Evolutionary conservation across 2,113 vertebrate species (phyloP).

Genomic region (Colistium nudipinnis): DNA sequence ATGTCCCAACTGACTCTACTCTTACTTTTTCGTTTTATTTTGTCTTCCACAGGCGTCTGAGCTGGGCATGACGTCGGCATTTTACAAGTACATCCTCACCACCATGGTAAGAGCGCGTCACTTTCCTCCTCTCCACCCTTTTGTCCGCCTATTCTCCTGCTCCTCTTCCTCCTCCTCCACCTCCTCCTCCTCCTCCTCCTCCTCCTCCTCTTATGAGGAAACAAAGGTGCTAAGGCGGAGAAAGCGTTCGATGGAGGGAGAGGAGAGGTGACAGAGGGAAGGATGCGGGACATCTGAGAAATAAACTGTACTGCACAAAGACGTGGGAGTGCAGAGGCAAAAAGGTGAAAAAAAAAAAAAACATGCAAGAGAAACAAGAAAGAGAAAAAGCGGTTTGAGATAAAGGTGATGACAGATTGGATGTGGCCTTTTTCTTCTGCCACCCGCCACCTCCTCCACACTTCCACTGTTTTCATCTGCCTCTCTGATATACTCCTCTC

Average conservation of each 20-base stretch:
- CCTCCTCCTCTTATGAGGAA: slow-evolving; percentile 28
- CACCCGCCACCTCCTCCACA: slow-evolving; percentile 37
- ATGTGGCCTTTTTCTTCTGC: slow-evolving; percentile 42
- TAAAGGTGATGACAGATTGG: slow-evolving; percentile 61
- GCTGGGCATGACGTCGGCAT: slow-evolving; percentile 93
- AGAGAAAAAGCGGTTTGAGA: slow-evolving; percentile 50
- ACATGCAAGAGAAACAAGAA: too few relatives aligned
- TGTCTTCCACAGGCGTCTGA: slow-evolving; percentile 85
- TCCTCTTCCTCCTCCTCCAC: slow-evolving; percentile 3
- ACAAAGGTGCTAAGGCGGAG: slow-evolving; percentile 45
- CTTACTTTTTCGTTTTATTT: slow-evolving; percentile 28
- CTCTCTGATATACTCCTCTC: slow-evolving; percentile 56
- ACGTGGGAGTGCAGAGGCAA: slow-evolving; percentile 45
- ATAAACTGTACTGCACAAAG: slow-evolving; percentile 43
- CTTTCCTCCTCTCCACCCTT: slow-evolving; percentile 1
- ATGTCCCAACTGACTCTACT: slow-evolving; percentile 41
- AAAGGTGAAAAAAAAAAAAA: slow-evolving; percentile 16
- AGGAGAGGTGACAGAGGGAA: slow-evolving; percentile 48
- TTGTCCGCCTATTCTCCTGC: background rate
- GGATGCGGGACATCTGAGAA: slow-evolving; percentile 29
- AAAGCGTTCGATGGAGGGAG: slow-evolving; percentile 43
- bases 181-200: slow-evolving; percentile 26
- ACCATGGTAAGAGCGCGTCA: slow-evolving; percentile 87
- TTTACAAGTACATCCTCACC: slow-evolving; percentile 96
- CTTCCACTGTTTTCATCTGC: slow-evolving; percentile 61